Conservation (phyloP, 2,888 invertebrate genomes). For the Halictus quadricinctus region DNA sequence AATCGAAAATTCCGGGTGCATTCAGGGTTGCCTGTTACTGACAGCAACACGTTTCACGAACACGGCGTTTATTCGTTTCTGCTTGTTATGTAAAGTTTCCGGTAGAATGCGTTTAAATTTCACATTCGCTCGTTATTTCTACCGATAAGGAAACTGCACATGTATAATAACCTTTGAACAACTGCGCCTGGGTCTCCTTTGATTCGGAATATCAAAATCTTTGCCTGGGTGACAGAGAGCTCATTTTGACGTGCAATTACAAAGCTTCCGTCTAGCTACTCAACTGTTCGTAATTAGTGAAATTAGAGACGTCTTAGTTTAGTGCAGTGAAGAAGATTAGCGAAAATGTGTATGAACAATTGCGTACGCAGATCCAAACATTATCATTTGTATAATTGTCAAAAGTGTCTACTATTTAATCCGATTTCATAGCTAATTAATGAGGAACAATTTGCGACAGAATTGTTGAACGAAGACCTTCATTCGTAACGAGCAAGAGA, state of each 20-base stretch:
- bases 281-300: neutral
- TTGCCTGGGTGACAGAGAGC: neutral
- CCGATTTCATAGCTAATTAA: no score
- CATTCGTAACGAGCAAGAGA: no score
- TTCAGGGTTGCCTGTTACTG: neutral
- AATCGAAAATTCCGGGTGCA: neutral
- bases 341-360: neutral
- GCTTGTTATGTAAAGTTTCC: neutral
- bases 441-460: no score
- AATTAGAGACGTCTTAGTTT: neutral
- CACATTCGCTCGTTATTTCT: neutral
- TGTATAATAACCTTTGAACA: neutral
- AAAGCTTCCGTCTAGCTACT: neutral
- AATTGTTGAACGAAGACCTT: no score
- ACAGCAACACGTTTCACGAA: neutral
- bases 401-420: no score
- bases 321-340: neutral
- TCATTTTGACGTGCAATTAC: neutral
- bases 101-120: neutral
- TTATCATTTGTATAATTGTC: no score
- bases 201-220: neutral
- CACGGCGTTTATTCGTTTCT: neutral
- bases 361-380: no score
- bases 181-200: neutral
- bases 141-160: neutral